Evolutionary conservation across 2,113 vertebrate species (phyloP), one percentile per base, ranked within the genome.

Genomic region (Lepidothrix coronata): DNA sequence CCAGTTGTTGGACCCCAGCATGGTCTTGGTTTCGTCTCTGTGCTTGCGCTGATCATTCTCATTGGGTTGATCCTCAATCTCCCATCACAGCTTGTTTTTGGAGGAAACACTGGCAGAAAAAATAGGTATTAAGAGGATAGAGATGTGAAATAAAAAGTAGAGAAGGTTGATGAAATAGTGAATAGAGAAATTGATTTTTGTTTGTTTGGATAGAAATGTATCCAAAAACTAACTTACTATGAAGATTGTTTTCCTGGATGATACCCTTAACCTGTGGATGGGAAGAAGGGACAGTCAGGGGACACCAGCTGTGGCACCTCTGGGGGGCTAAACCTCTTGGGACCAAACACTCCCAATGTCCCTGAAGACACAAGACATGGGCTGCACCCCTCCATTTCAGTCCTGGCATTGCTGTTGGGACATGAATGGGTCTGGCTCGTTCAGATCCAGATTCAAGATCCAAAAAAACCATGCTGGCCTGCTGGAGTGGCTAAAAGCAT

Each of bases 1-100:
- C 31, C 31, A 35, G 46, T 1, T 2, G 14, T 0, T 24, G 54
- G 12, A 37, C 21, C 8, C 11, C 2, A 0, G 4, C 0, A 1
- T 19, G 18, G 6, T 44, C 58, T 75, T 74, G 19, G 12, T 35
- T 79, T 72, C 83, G 24, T 9, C 6, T 79, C 72, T 0, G 0
- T 52, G 6, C 52, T 68, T 92, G 14, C 10, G 7, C 5, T 73
- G 27, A 9, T 80, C 39, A 44, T 17, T 17, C 6, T 73, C 3
- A 0, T 25, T 48, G 15, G 2, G 12, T 23, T 59, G 35, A 48
- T 16, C 4, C 20, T 62, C 31, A 61, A 52, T 73, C 5, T 70
- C 17, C 41, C 65, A 70, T 15, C 4, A 35, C 20, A 62, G 10
- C 5, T 62, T 65, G 20, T 52, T 76, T 89, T 63, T 83, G 41